Conservation (phyloP, 2,888 invertebrate species). For the Phragmatobia fuliginosa region DNA sequence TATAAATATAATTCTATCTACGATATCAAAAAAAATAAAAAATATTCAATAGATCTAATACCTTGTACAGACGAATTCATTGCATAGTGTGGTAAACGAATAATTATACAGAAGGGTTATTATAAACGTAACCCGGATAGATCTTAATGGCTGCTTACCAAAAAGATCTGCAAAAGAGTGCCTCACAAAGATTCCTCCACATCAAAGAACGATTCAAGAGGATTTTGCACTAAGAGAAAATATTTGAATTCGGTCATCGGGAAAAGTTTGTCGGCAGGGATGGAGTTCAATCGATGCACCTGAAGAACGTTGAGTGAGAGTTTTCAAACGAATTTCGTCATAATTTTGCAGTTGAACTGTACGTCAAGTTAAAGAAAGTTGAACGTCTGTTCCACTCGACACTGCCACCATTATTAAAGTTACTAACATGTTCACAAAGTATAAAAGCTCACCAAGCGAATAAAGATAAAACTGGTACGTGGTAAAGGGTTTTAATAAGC, state of each 20-base stretch:
- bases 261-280: conserved; percentile 57
- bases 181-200: conserved; percentile 59
- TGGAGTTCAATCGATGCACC: conserved; percentile 64
- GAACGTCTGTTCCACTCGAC: conserved; percentile 58
- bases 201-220: conserved; percentile 66
- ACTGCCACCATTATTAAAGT: conserved; percentile 57
- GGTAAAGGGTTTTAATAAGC: conserved; percentile 44
- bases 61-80: neutral
- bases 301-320: conserved; percentile 54
- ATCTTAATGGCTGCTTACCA: conserved; percentile 56
- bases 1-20: no score
- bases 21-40: neutral
- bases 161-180: conserved; percentile 61
- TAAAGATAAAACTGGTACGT: conserved; percentile 55
- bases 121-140: neutral
- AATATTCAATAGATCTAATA: neutral
- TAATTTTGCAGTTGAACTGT: conserved; percentile 58
- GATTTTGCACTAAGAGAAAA: conserved; percentile 72
- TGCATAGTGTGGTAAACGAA: neutral
- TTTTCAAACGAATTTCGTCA: conserved; percentile 60
- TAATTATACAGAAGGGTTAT: neutral
- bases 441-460: conserved; percentile 54
- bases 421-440: conserved; percentile 51
- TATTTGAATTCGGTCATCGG: conserved; percentile 75
- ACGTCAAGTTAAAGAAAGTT: conserved; percentile 59